These are phyloP conservation scores for Odontesthes bonariensis DNA, from an alignment of 2,113 vertebrate species.

Conservation along the genomic window DNA sequence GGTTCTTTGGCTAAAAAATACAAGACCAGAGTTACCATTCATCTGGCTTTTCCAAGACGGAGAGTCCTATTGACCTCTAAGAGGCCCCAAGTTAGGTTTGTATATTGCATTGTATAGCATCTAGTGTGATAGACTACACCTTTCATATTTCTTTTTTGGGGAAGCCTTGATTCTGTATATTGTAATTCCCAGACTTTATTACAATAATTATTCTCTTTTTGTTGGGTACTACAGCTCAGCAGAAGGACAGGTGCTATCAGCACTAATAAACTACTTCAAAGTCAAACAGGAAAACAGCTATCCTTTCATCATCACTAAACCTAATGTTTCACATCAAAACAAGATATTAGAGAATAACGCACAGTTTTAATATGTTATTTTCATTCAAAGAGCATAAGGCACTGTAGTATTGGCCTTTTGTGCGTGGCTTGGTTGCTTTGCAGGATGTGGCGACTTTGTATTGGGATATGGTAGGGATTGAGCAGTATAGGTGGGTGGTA, in stretches of 20 bases:
- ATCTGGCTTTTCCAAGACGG: too few species aligned
- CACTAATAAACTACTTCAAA: conserved; percentile 43
- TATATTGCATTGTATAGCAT: neutral
- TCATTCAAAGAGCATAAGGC: neutral
- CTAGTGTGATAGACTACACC: too few species aligned
- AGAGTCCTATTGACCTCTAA: too few species aligned
- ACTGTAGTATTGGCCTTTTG: neutral
- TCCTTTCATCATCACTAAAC: conserved; percentile 35
- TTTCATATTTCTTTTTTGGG: neutral
- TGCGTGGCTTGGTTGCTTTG: conserved; percentile 33
- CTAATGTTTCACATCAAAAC: conserved; percentile 26
- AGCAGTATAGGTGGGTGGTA: conserved; percentile 76
- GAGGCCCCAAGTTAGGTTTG: too few species aligned
- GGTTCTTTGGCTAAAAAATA: too few species aligned
- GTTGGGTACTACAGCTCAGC: neutral
- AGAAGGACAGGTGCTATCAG: conserved; percentile 2
- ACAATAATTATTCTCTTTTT: neutral
- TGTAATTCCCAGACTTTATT: neutral
- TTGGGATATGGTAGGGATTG: conserved; percentile 75
- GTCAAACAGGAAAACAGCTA: neutral
- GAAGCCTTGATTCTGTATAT: neutral
- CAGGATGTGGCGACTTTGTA: conserved; percentile 67
- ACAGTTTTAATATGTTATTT: conserved; percentile 14
- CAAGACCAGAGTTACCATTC: too few species aligned
- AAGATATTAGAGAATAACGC: conserved; percentile 13